Percentiles rank a stretch among this genome's conserved stretches.
phyloP scores from a whole-genome alignment of 2,888 invertebrate genomes.

The Nomada hirtipes region DNA sequence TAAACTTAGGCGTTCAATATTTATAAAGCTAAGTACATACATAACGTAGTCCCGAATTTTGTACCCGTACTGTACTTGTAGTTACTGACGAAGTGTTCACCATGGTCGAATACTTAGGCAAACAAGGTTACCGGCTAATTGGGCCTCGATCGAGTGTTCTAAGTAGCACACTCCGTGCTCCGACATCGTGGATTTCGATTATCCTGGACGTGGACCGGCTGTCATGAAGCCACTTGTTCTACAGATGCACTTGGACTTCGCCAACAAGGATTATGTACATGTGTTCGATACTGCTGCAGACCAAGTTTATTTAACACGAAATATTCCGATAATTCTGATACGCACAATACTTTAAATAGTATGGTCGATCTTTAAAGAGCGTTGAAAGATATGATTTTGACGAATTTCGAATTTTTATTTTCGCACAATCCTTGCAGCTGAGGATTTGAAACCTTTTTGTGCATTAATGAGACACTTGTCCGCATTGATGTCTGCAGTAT shows the following conservation, averaged over 20 bases:
- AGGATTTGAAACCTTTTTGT: too few relatives aligned
- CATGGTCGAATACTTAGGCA: constrained; percentile 60
- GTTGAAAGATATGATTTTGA: too few relatives aligned
- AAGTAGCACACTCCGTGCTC: constrained; percentile 46
- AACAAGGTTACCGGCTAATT: constrained; percentile 68
- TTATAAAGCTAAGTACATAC: too few relatives aligned
- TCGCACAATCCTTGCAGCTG: too few relatives aligned
- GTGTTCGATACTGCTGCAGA: not conserved
- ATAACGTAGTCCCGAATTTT: too few relatives aligned
- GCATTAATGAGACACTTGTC: too few relatives aligned
- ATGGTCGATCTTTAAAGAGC: too few relatives aligned
- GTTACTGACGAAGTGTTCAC: constrained; percentile 60
- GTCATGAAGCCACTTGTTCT: not conserved
- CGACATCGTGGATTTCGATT: constrained; percentile 31
- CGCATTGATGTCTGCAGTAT: too few relatives aligned
- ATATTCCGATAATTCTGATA: too few relatives aligned
- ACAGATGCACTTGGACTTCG: not conserved
- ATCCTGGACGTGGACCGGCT: not conserved
- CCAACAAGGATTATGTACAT: not conserved
- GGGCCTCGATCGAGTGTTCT: constrained; percentile 59
- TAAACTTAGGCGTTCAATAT: too few relatives aligned
- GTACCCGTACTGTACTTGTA: constrained; percentile 18
- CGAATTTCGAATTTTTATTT: too few relatives aligned
- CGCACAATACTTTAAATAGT: too few relatives aligned
- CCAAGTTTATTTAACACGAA: not conserved